Percentiles rank a stretch among this genome's conserved stretches.
phyloP scores from a whole-genome alignment of 2,797 vertebrate species.

The Pseudopleuronectes americanus region DNA sequence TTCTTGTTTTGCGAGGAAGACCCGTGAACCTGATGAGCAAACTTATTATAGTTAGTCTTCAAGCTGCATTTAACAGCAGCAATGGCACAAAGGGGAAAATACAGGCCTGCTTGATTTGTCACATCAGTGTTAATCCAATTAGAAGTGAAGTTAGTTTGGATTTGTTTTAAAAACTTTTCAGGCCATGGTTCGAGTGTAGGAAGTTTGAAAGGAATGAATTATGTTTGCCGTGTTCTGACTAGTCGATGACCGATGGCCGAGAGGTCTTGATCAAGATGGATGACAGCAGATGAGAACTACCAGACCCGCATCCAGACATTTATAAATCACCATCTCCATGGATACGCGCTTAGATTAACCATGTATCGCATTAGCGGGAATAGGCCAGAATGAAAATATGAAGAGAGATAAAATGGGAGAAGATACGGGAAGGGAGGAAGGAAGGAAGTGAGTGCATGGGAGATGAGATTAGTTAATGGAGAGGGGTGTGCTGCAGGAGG shows the following conservation, averaged over 20 bases:
- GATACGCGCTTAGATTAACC: constrained; percentile 37
- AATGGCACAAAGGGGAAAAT: constrained; percentile 16
- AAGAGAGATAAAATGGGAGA: constrained; percentile 19
- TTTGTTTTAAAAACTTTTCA: constrained; percentile 5
- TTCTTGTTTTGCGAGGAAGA: constrained; percentile 31
- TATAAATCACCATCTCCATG: constrained; percentile 52
- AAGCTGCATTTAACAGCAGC: constrained; percentile 27
- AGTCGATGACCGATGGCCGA: constrained; percentile 43
- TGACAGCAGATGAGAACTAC: constrained; percentile 70
- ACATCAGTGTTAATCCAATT: constrained; percentile 24
- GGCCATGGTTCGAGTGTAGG: not conserved
- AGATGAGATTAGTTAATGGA: constrained; percentile 3
- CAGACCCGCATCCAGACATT: constrained; percentile 54
- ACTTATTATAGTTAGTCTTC: constrained; percentile 6
- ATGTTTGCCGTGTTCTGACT: constrained; percentile 30
- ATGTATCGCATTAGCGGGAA: constrained; percentile 37
- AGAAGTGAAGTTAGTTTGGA: constrained; percentile 15
- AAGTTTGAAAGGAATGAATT: constrained; percentile 20
- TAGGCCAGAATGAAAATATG: constrained; percentile 14
- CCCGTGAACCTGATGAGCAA: constrained; percentile 15
- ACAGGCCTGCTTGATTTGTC: constrained; percentile 8
- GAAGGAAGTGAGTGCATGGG: constrained; percentile 36
- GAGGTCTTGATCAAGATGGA: constrained; percentile 38
- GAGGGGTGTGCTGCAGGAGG: constrained; percentile 5
- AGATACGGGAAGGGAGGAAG: not conserved